A percentile compares a stretch with the other conserved stretches of the same genome.
Conservation (phyloP, 2,797 vertebrate genomes). For the Nannoperca australis region DNA sequence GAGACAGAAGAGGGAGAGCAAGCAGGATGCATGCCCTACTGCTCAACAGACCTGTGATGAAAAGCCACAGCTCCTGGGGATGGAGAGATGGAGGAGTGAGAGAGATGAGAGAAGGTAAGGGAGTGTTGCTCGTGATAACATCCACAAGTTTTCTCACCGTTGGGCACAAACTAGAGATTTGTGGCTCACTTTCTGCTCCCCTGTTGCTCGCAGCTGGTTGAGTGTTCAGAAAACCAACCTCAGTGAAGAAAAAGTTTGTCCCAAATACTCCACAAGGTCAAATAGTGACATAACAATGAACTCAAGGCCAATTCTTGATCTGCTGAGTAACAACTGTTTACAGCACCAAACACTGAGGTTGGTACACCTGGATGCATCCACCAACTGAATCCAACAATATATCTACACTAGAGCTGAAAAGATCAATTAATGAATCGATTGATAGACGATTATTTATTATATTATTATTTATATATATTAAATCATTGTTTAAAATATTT, state of each 20-base stretch:
- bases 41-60: conserved; percentile 62
- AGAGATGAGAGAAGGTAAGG: conserved; percentile 42
- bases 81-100: conserved; percentile 46
- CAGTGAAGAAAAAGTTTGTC: not conserved
- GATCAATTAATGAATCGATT: not conserved
- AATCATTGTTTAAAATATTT: not conserved
- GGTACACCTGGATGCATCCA: not conserved
- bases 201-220: conserved; percentile 18
- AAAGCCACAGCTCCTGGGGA: conserved; percentile 65
- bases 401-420: not conserved
- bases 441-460: too few relatives aligned
- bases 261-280: not conserved
- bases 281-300: not conserved
- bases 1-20: conserved; percentile 20
- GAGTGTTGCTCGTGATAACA: conserved; percentile 65
- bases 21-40: conserved; percentile 46
- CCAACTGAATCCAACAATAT: not conserved
- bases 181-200: conserved; percentile 45
- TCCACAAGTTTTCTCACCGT: conserved; percentile 70
- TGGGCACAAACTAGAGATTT: conserved; percentile 64
- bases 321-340: not conserved
- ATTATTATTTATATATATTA: too few relatives aligned
- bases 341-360: not conserved
- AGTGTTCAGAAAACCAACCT: conserved; percentile 33
- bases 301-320: not conserved